Evolutionary conservation across 1,140 invertebrate genomes (phyloP), one percentile per base, ranked within the genome.

Genomic region (Octopus sinensis): DNA sequence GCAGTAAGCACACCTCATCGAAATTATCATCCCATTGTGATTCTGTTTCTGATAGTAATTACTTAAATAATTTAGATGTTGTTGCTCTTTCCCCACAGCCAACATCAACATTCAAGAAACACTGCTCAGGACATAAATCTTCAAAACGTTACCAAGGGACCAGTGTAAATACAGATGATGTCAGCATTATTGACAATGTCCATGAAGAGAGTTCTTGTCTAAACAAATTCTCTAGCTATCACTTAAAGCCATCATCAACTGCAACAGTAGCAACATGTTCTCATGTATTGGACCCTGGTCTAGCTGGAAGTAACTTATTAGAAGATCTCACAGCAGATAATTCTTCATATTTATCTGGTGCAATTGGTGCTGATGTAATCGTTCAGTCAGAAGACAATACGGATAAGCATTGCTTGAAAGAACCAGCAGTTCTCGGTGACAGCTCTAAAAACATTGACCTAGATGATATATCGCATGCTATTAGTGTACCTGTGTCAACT

Each of bases 111-210:
- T 87, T 54, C 79, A 87, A 87, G 76, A 87, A 87, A 81, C 86
- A 87, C 78, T 85, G 82, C 2, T 85, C 86, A 54, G 86, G 86
- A 5, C 86, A 87, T 77, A 87, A 87, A 80, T 86, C 81, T 62
- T 84, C 84, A 12, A 43, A 78, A 7, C n/a, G 17, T 6, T 43
- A 77, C 6, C 76, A 77, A 23, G 5, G 17, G 5, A 12, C 68
- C 30, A 73, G 68, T 6, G 17, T 23, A 10, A 13, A 23, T 23
- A 73, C 7, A 4, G 68, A 73, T 13, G 68, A 73, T 73, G 68
- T 73, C 5, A 13, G 30, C 68, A 73, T 73, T 6, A 73, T 73
- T 73, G 68, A 13, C 13, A 73, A 13, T 73, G 68, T 73, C 68
- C 13, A 17, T 13, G 68, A 23, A 73, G 68, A 17, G 30, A 23